A percentile compares a stretch with the other conserved stretches of the same genome.
Evolutionary conservation across 2,888 invertebrate species (phyloP).

Genomic region (Lydus trimaculatus): DNA sequence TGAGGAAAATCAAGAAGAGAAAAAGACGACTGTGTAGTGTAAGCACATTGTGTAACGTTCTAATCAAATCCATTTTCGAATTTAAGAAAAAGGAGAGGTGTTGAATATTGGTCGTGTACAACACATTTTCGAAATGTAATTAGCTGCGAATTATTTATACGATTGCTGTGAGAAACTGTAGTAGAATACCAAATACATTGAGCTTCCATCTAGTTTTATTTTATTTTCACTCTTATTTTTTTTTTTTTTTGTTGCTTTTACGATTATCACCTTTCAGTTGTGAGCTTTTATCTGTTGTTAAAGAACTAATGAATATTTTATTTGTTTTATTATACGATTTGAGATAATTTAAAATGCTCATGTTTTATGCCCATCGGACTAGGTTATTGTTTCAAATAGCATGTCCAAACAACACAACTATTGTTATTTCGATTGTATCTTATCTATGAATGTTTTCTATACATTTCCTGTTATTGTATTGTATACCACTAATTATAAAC

Average conservation of each 20-base stretch:
- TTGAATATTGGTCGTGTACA: constrained; percentile 47
- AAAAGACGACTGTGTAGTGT: constrained; percentile 11
- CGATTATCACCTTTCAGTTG: constrained; percentile 13
- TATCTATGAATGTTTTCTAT: constrained; percentile 15
- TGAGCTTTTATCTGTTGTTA: constrained; percentile 12
- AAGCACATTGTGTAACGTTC: constrained; percentile 21
- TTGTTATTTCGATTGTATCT: constrained; percentile 31
- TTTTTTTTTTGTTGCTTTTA: constrained; percentile 8
- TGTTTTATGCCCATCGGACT: constrained; percentile 21
- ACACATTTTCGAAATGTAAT: constrained; percentile 47
- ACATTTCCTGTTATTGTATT: constrained; percentile 19
- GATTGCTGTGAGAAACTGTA: constrained; percentile 30
- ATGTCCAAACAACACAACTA: constrained; percentile 16
- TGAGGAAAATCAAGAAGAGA: constrained; percentile 26
- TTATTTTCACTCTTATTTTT: background rate
- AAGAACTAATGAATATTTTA: constrained; percentile 28
- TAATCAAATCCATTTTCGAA: constrained; percentile 45
- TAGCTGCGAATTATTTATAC: constrained; percentile 44
- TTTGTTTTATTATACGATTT: background rate
- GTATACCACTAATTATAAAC: constrained; percentile 23
- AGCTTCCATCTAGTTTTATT: background rate
- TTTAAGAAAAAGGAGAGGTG: constrained; percentile 33
- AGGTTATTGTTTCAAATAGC: constrained; percentile 20
- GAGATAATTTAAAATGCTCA: constrained; percentile 1
- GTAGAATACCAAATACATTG: constrained; percentile 24